Base-by-base conservation (phyloP, 2,113 vertebrate species). In the Pseudorhombus dupliciocellatus region DNA sequence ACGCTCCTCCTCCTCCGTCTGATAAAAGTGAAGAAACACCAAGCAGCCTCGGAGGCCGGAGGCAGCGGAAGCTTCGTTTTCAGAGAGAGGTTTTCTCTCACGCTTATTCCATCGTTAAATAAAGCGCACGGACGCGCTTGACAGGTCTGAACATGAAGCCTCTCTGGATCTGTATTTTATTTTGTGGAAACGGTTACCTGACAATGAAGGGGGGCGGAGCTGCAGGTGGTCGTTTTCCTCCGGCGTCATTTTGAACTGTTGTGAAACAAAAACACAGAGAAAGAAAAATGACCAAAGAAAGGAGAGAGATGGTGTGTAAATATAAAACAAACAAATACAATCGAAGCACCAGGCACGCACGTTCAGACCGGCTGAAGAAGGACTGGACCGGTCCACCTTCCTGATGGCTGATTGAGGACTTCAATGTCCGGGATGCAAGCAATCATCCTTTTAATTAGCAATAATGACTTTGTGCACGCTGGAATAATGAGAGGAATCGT, bases 401-500 rank as follows among this genome's bases (percentile, higher is more conserved):
- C 71, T 85, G 80, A 87, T 90, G 83, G 75, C 70, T 90, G 79
- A 73, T 84, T 30, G 55, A 87, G 84, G 65, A 87, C 87, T 89
- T 73, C 79, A 86, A 87, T 91, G 88, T 92, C 88, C 90, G 91
- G 88, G 89, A 90, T 94, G 91, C 86, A 89, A 89, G 90, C 89
- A 93, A 93, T 94, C 93, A 93, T 90, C 85, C 82, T 75, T 91
- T 90, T 94, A 93, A 93, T 93, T 94, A 90, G 86, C 86, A 88
- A 85, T 93, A 92, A 93, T 93, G 89, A 89, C 88, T 90, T 90
- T 90, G 85, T 88, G 90, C 90, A 90, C 86, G 85, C 87, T 89
- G 89, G 85, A 85, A 85, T 94, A 93, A 93, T 92, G 88, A 92
- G 83, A 80, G 77, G 83, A 92, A 86, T 85, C 86, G 84, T 77